Evolutionary conservation across 2,113 vertebrate species (phyloP).

Genomic region (Anguilla japonica): DNA sequence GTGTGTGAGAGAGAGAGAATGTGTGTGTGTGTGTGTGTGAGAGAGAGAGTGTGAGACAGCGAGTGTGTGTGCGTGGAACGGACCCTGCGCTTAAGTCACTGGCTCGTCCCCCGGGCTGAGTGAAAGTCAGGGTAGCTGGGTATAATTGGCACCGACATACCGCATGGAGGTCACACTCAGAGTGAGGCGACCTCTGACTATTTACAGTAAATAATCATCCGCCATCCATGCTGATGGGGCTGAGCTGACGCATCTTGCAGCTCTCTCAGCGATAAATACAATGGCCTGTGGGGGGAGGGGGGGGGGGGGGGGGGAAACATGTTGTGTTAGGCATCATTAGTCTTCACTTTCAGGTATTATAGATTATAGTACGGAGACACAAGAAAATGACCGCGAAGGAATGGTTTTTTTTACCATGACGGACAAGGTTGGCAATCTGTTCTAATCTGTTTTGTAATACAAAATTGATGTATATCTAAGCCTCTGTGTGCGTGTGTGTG

Average conservation of each 20-base stretch:
- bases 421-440: conserved; percentile 35
- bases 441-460: conserved; percentile 30
- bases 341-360: conserved; percentile 25
- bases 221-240: background rate
- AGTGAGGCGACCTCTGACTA: background rate
- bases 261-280: background rate
- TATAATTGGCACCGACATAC: background rate
- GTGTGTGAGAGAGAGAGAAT: too few species aligned
- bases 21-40: too few species aligned
- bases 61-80: background rate
- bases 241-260: background rate
- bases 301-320: background rate
- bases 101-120: too few species aligned
- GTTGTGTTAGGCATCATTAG: conserved; percentile 14
- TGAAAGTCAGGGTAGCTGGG: background rate
- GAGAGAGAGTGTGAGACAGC: too few species aligned
- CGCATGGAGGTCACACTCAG: background rate
- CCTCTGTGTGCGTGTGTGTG: background rate
- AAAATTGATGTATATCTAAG: conserved; percentile 15
- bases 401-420: conserved; percentile 26
- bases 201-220: background rate
- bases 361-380: conserved; percentile 21
- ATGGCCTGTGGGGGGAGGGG: conserved; percentile 23
- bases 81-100: background rate
- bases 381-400: background rate